phyloP scores from a whole-genome alignment of 2,888 invertebrate genomes.

The Pelosia muscerda region DNA sequence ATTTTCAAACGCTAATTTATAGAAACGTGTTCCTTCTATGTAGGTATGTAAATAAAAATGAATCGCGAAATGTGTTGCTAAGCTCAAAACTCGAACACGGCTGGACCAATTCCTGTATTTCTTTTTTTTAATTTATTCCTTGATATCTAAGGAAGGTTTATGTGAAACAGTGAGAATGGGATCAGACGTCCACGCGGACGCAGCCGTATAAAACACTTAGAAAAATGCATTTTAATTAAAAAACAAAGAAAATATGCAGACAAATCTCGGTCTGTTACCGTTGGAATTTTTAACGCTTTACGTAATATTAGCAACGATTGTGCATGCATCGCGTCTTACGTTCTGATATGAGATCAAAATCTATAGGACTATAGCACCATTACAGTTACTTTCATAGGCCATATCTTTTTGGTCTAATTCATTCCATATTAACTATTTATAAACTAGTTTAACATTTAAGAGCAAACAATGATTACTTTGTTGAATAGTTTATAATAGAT shows the following conservation, averaged over 20 bases:
- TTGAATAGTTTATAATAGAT: slow-evolving; percentile 33
- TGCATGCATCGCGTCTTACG: slow-evolving; percentile 70
- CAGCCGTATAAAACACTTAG: neutral
- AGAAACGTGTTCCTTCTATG: too few relatives aligned
- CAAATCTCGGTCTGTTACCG: slow-evolving; percentile 5
- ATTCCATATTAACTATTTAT: slow-evolving; percentile 52
- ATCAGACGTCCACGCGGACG: too few relatives aligned
- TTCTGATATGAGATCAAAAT: slow-evolving; percentile 84
- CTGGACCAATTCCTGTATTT: too few relatives aligned
- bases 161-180: too few relatives aligned
- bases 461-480: slow-evolving; percentile 38
- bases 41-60: too few relatives aligned
- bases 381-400: slow-evolving; percentile 85
- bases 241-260: neutral
- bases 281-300: slow-evolving; percentile 34
- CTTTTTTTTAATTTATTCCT: too few relatives aligned
- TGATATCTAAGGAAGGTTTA: too few relatives aligned
- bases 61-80: too few relatives aligned
- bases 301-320: slow-evolving; percentile 64
- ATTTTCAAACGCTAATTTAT: too few relatives aligned
- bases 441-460: slow-evolving; percentile 41
- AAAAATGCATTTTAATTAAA: neutral
- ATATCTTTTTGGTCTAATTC: slow-evolving; percentile 82
- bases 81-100: too few relatives aligned
- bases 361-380: slow-evolving; percentile 85